A percentile compares a stretch with the other conserved stretches of the same genome.
These are phyloP conservation scores for Drosophila suzukii DNA, from an alignment of 1,140 invertebrate species.

Conservation along the genomic window DNA sequence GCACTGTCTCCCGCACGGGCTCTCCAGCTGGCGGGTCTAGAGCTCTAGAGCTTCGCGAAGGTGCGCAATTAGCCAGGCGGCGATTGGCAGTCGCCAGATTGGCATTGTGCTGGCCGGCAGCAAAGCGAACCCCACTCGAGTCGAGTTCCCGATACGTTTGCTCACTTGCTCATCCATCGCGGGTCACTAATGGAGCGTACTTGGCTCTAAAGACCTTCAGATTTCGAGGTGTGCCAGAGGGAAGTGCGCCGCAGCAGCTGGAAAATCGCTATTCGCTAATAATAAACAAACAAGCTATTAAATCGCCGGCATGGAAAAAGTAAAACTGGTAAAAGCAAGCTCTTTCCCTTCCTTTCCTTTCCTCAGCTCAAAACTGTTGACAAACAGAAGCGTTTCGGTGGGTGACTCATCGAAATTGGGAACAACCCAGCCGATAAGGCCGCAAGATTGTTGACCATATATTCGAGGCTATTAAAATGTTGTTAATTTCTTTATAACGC, in stretches of 20 bases:
- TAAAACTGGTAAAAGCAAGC: conserved; percentile 65
- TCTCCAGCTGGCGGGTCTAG: conserved; percentile 12
- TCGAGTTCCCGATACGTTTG: conserved; percentile 19
- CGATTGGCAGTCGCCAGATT: conserved; percentile 52
- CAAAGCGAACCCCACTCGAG: conserved; percentile 19
- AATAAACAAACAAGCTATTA: conserved; percentile 20
- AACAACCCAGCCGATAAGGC: conserved; percentile 58
- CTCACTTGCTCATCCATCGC: conserved; percentile 25
- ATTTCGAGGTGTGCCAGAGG: conserved; percentile 35
- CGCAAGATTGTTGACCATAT: conserved; percentile 53
- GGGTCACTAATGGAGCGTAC: conserved; percentile 48
- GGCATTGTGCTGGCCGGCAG: conserved; percentile 36
- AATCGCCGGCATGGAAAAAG: conserved; percentile 60
- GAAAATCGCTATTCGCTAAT: conserved; percentile 15
- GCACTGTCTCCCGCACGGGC: conserved; percentile 24
- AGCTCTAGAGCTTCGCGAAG: conserved; percentile 16
- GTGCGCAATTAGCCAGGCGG: conserved; percentile 48
- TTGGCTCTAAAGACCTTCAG: conserved; percentile 36
- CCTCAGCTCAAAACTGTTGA: conserved; percentile 37
- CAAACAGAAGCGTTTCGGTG: conserved; percentile 5
- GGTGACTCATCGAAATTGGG: conserved; percentile 48
- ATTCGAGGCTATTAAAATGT: conserved; percentile 38
- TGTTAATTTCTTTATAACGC: conserved; percentile 57
- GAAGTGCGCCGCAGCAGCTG: conserved; percentile 11
- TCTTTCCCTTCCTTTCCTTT: conserved; percentile 1